Evolutionary conservation across 2,888 invertebrate species (phyloP), one percentile per base, ranked within the genome.

Genomic region (Tetanocera ferruginea): DNA sequence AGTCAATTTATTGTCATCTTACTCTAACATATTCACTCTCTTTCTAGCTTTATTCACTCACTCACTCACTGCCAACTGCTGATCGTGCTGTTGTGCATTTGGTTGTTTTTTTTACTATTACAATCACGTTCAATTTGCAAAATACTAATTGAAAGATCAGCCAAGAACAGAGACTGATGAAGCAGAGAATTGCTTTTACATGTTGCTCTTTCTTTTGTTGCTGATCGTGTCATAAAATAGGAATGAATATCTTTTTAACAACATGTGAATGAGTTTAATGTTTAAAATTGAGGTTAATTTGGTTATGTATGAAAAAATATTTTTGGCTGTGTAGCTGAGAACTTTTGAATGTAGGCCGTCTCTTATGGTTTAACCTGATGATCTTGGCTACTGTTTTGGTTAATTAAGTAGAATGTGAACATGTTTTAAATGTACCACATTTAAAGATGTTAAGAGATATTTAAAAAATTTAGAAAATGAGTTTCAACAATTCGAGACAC

Each of bases 71-170:
- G 28, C 19, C 49, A 8, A 37, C 37, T 14, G 25, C 25, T 37
- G 43, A 52, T 37, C 28, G 25, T 60, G 57, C 34, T 37, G 25
- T 17, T 0, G 37, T 51, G 72, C 23, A 25, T 69, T 73, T 70
- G 1, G 3, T n/a, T 49, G 17, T n/a, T n/a, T 17, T n/a, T 34
- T 51, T 60, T 71, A 60, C 75, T 60, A 75, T 72, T 70, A 49
- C 77, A 78, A 72, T 70, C 81, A 78, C 76, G 78, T 79, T 79
- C 77, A 77, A 67, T 81, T 80, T 76, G 76, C 78, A 82, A 82
- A 84, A 83, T 83, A 83, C 85, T 87, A 86, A 86, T 86, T 86
- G 86, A 87, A 86, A 87, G 86, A 86, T 86, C 83, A 83, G 85
- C 87, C 43, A 43, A 43, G 43, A 87, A 87, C 86, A 83, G 80